Evolutionary conservation across 2,113 vertebrate species (phyloP), one percentile per base, ranked within the genome.

Genomic region (Scomber scombrus): DNA sequence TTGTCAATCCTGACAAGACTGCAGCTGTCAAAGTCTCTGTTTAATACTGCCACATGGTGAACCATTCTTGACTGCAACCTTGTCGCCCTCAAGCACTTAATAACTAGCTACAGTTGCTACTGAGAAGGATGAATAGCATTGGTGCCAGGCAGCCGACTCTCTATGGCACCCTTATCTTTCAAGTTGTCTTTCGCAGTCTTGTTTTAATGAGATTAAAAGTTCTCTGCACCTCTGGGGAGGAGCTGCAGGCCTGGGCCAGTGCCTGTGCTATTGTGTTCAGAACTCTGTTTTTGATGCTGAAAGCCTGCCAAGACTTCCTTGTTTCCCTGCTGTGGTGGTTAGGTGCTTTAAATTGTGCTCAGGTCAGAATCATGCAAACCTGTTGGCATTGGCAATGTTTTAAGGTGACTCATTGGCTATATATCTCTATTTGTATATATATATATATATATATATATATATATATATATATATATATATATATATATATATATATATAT

Each of bases 161-260:
- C 85, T 3, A 5, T 84, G 85, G 82, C 60, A 78, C 55, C 69
- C 80, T 91, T 93, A 93, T 93, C 91, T 89, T 90, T 88, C 87
- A 88, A 81, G 77, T 85, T 80, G 83, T 91, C 90, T 89, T 73
- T 85, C 86, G 76, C 61, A 45, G 81, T 63, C 77, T 81, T 85
- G 69, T 81, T 93, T 92, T 94, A 92, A 94, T 95, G 93, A 91
- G 88, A 90, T 94, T 88, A 86, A 91, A 90, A 93, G 84, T 90
- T 88, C 47, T 57, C 19, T 61, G 74, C 45, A 78, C 76, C 83
- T 70, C 79, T 26, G 5, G 74, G 77, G 79, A 75, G 52, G 26
- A 73, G 66, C 62, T 61, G 76, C 63, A 29, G 58, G 80, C 71
- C 75, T 46, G 50, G 77, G 54, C 75, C 47, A 23, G 8, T 15